phyloP scores from a whole-genome alignment of 2,113 vertebrate genomes.

The Nothoprocta pentlandii region DNA sequence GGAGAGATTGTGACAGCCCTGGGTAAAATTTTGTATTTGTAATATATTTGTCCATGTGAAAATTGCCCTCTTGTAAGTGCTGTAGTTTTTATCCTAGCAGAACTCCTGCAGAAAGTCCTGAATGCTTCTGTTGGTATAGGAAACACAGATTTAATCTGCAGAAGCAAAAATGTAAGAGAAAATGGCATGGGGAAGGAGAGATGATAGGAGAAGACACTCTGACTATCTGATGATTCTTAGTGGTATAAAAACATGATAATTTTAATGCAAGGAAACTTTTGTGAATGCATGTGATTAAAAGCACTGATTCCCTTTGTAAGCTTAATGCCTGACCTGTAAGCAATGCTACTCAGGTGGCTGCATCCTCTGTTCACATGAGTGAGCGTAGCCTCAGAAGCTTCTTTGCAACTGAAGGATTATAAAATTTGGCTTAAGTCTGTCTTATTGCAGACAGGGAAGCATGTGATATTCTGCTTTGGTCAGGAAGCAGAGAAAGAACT shows the following conservation, averaged over 20 bases:
- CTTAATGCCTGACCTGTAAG: not conserved
- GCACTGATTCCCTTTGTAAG: not conserved
- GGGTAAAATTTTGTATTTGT: not conserved
- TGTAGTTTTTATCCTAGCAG: not conserved
- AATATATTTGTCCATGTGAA: not conserved
- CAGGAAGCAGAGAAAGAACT: not conserved
- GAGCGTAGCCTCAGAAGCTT: not conserved
- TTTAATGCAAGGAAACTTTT: not conserved
- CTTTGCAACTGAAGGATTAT: not conserved
- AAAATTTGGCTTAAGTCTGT: not conserved
- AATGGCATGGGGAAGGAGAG: not conserved
- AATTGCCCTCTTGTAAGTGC: not conserved
- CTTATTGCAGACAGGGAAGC: not conserved
- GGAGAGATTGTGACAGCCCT: not conserved
- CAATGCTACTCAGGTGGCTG: not conserved
- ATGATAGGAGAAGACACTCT: not conserved
- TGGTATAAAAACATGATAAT: not conserved
- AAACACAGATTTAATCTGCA: not conserved
- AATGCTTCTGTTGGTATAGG: not conserved
- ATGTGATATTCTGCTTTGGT: not conserved
- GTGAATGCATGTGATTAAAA: not conserved
- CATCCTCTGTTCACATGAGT: accelerated
- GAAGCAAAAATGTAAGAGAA: not conserved
- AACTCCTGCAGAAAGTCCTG: not conserved
- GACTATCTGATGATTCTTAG: not conserved